Percentiles rank a stretch among this genome's conserved stretches.
phyloP scores from a whole-genome alignment of 2,888 invertebrate genomes.

The Dasypogon diadema region DNA sequence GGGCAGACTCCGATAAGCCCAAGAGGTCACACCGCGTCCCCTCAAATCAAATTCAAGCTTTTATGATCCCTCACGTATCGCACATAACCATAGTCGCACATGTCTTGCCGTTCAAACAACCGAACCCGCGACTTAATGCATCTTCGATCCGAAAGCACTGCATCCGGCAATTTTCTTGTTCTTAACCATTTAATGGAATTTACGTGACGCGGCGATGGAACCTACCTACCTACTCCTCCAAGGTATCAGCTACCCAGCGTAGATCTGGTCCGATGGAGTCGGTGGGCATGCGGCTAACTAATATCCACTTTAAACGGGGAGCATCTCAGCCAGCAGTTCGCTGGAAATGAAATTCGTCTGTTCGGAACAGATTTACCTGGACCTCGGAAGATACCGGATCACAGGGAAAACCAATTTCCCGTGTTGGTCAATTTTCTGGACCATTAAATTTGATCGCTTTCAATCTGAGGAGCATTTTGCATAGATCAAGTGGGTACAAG shows the following conservation, averaged over 20 bases:
- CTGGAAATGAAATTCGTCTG: constrained; percentile 2
- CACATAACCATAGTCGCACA: constrained; percentile 39
- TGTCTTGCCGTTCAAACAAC: constrained; percentile 14
- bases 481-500: constrained; percentile 25
- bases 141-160: constrained; percentile 29
- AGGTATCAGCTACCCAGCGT: constrained; percentile 11
- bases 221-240: constrained; percentile 22
- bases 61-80: constrained; percentile 45
- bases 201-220: constrained; percentile 61
- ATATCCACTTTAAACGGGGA: not conserved
- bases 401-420: constrained; percentile 36
- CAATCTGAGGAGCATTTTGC: constrained; percentile 31
- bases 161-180: constrained; percentile 51
- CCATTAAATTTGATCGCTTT: constrained; percentile 49
- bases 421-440: constrained; percentile 48
- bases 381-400: not conserved
- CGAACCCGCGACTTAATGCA: constrained; percentile 41
- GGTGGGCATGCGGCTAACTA: constrained; percentile 1
- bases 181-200: constrained; percentile 62
- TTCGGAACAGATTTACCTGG: not conserved
- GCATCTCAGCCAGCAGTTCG: not conserved
- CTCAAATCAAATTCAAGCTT: constrained; percentile 25
- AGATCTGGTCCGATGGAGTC: constrained; percentile 29
- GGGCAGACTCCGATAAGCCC: not conserved
- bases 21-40: constrained; percentile 8